These are phyloP conservation scores for Aegithalos caudatus DNA, from an alignment of 2,113 vertebrate genomes.

Conservation along the genomic window DNA sequence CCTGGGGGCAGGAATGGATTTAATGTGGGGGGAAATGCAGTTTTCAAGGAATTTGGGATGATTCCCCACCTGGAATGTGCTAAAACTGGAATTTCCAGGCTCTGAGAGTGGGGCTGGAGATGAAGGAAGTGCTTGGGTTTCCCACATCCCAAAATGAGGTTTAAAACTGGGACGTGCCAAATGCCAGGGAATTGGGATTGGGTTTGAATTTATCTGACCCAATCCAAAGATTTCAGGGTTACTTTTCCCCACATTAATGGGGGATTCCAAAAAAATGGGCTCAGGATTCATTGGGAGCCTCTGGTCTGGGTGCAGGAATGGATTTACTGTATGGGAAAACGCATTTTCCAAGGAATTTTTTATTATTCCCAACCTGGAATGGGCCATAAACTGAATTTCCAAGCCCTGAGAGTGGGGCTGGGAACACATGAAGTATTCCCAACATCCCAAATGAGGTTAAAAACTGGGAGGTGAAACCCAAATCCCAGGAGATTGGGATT, in stretches of 20 bases:
- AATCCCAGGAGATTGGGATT: background rate
- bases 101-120: background rate
- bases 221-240: background rate
- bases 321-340: background rate
- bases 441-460: background rate
- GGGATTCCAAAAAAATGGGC: background rate
- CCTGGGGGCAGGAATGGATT: background rate
- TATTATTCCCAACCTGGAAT: background rate
- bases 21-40: background rate
- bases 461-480: background rate
- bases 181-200: background rate
- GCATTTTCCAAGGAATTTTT: background rate
- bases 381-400: background rate
- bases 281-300: background rate
- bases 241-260: accelerated
- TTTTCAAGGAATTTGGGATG: background rate
- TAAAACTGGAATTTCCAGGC: background rate
- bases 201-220: background rate
- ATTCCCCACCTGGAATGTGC: background rate
- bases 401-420: background rate
- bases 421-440: background rate
- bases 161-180: background rate
- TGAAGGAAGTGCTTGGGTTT: background rate
- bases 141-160: background rate
- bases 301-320: background rate